Base-by-base conservation (phyloP, 2,888 invertebrate genomes). In the Drosophila melanosoma region DNA sequence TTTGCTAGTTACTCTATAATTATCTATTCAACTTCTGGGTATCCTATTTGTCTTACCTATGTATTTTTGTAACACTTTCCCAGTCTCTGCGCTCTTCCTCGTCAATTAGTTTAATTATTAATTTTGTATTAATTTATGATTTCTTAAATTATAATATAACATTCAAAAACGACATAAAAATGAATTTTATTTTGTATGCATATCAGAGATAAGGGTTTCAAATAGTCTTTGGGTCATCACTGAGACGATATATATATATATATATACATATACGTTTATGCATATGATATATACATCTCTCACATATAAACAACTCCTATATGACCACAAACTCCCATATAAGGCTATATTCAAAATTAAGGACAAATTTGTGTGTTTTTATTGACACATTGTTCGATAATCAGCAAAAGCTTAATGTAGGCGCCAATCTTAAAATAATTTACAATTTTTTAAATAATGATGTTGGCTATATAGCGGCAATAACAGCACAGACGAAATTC, bases 101-200 rank as follows among this genome's bases (percentile, higher is more conserved):
- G 84, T 81, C 83, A 81, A 66, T 79, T 90, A 92, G 90, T 82
- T 81, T 90, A 91, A 91, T 90, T 90, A 79, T 82, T 87, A 90
- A 85, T 89, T 90, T 91, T 86, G 85, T 91, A 92, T 90, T 91
- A 92, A 92, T 91, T 91, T 91, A 92, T 91, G 83, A 87, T 85
- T 87, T 89, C 75, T 81, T 79, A 82, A 83, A 90, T 82, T 87
- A 82, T 80, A 90, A 83, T 90, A 88, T 75, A 83, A 79, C 69
- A 90, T 82, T 76, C 66, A 71, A 90, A 89, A 84, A 74, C 81
- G 81, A 83, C 45, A 57, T 51, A 76, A 20, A 48, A 8, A 23
- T n/a, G 23, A 8, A 3, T 45, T 58, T 71, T 57, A 51, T 12
- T 20, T 48, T 23, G n/a, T n/a, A n/a, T 7, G 15, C n/a, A n/a